Percentiles rank a stretch among this genome's conserved stretches.
Evolutionary conservation across 2,888 invertebrate genomes (phyloP).

Genomic region (Lasius platythorax): DNA sequence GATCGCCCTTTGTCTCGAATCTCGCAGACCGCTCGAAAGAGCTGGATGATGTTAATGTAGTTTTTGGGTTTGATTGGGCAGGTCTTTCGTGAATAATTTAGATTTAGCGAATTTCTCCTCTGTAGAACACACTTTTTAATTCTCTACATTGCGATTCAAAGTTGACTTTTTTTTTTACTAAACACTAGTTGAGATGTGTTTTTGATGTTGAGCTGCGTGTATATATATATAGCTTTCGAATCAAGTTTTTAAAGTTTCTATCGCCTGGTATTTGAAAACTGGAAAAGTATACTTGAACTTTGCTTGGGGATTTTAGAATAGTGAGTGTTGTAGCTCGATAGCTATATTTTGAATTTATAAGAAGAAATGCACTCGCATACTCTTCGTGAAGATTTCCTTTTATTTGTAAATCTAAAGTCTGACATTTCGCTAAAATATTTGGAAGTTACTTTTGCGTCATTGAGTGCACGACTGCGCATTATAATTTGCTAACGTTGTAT

Average conservation of each 20-base stretch:
- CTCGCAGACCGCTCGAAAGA: constrained; percentile 33
- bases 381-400: neutral
- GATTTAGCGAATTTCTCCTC: neutral
- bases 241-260: constrained; percentile 19
- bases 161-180: neutral
- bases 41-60: constrained; percentile 27
- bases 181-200: neutral
- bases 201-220: neutral
- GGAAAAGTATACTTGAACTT: constrained; percentile 11
- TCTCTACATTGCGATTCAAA: neutral
- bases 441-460: neutral
- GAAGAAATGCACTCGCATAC: neutral
- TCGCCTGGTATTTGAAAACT: neutral
- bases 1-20: constrained; percentile 53
- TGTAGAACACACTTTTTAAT: neutral
- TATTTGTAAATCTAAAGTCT: neutral
- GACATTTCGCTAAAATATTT: constrained; percentile 1
- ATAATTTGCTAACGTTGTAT: constrained; percentile 13
- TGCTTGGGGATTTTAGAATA: neutral
- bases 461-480: neutral
- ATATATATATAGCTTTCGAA: neutral
- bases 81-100: constrained; percentile 21
- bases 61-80: constrained; percentile 17
- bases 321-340: neutral
- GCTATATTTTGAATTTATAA: neutral